Percentiles rank a stretch among this genome's conserved stretches.
Conservation (phyloP, 2,113 vertebrate genomes). For the Leuciscus idus region DNA sequence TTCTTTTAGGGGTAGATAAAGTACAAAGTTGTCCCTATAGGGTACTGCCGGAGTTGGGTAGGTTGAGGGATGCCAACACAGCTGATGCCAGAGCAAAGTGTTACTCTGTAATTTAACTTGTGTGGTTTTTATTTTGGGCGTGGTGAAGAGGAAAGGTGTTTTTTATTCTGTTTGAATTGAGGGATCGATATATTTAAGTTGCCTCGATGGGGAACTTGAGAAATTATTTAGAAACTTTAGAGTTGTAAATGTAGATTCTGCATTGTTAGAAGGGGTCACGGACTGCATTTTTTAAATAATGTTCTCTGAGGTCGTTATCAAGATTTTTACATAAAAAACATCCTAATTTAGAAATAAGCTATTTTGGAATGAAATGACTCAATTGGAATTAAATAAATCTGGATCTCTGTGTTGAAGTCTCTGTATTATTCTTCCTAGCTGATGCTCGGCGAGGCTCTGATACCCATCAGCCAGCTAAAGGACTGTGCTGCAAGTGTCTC, state of each 20-base stretch:
- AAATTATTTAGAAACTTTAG: not conserved
- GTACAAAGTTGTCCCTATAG: too few species aligned
- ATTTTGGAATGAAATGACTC: too few species aligned
- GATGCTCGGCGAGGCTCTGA: not conserved
- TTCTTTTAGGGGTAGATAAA: too few species aligned
- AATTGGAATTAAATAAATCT: not conserved
- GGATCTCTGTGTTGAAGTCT: not conserved
- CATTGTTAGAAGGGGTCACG: not conserved
- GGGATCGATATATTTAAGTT: not conserved
- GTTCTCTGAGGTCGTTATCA: too few species aligned
- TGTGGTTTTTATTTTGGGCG: not conserved
- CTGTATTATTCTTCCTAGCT: not conserved
- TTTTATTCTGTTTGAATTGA: not conserved
- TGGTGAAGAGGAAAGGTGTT: not conserved
- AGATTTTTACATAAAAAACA: too few species aligned
- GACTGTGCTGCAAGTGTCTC: conserved; percentile 8
- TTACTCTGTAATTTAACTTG: not conserved
- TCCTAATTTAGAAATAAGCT: too few species aligned
- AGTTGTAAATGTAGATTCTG: not conserved
- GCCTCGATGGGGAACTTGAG: not conserved
- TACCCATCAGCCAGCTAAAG: not conserved
- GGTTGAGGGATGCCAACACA: too few species aligned
- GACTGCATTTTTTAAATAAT: too few species aligned
- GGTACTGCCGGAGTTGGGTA: too few species aligned
- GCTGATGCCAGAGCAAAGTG: too few species aligned